Evolutionary conservation across 2,888 invertebrate genomes (phyloP), one percentile per base, ranked within the genome.

Genomic region (Bhutanitis thaidina): DNA sequence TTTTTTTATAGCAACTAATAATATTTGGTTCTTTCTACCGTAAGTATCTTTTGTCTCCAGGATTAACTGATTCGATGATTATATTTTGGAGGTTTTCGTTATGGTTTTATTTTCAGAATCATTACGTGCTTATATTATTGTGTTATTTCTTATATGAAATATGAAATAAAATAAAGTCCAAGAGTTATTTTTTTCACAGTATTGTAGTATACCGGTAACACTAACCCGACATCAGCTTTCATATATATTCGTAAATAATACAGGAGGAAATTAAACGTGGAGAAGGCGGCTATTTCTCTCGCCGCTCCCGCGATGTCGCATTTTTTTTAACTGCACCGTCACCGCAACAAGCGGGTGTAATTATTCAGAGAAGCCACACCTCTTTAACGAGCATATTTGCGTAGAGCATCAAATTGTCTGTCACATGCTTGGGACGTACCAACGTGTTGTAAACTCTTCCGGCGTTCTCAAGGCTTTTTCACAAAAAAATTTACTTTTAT

Each of bases 191-290:
- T n/a, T n/a, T n/a, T n/a, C n/a, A n/a, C n/a, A n/a, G n/a, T n/a
- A n/a, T n/a, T n/a, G n/a, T 34, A 34, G 34, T 12, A 5, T 12
- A 5, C 34, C 7, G 7, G 30, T 29, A 4, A 29, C 1, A 3
- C 14, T 40, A 8, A 27, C 30, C 9, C 9, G 10, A 20, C 8
- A 30, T 30, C n/a, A n/a, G n/a, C n/a, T n/a, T n/a, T n/a, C n/a
- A n/a, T n/a, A n/a, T n/a, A n/a, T n/a, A n/a, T n/a, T n/a, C 55
- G 58, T 62, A 60, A 64, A 63, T 63, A 57, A 61, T 67, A 64
- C 60, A 61, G 54, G 51, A 59, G 63, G 55, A 62, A 69, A 65
- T 63, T 63, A 60, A 58, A 63, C 58, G 58, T 62, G 43, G 48
- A 50, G 58, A 39, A 53, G 32, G 36, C 50, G 29, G 27, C 25